These are phyloP conservation scores for Lates calcarifer DNA, from an alignment of 2,113 vertebrate genomes.

Conservation along the genomic window DNA sequence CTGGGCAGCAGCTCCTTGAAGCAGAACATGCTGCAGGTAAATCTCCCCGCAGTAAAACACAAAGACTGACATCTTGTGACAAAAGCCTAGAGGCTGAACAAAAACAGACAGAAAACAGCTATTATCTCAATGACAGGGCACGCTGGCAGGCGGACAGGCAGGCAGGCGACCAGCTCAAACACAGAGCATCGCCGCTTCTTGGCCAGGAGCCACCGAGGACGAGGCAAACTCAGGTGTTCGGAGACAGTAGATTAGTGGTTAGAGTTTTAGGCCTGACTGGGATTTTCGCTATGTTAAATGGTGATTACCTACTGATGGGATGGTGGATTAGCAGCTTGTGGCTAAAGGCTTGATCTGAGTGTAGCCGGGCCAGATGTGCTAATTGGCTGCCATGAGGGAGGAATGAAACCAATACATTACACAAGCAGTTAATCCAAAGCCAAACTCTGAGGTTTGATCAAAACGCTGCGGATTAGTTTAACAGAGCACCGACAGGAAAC, in stretches of 20 bases:
- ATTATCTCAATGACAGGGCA: constrained; percentile 75
- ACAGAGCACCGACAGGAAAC: neutral
- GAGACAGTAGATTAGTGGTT: constrained; percentile 39
- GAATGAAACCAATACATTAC: constrained; percentile 39
- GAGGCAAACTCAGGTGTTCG: constrained; percentile 37
- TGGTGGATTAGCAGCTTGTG: constrained; percentile 45
- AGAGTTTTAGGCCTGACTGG: constrained; percentile 24
- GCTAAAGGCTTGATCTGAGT: constrained; percentile 26
- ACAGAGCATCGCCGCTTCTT: constrained; percentile 26
- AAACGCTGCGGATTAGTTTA: constrained; percentile 31
- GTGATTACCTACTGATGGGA: constrained; percentile 39
- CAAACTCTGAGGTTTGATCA: constrained; percentile 31
- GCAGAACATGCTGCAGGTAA: constrained; percentile 46
- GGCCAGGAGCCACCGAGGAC: constrained; percentile 41
- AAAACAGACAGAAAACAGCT: constrained; percentile 67
- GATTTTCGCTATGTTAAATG: constrained; percentile 48
- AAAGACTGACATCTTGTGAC: constrained; percentile 60
- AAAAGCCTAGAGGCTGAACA: constrained; percentile 65
- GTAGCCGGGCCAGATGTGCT: constrained; percentile 52
- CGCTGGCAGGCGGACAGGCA: constrained; percentile 15
- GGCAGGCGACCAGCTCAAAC: constrained; percentile 45
- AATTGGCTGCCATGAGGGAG: constrained; percentile 33
- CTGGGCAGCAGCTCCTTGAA: constrained; percentile 18
- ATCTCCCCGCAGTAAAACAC: constrained; percentile 46
- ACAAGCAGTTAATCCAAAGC: constrained; percentile 35